Conservation (phyloP, 2,797 vertebrate species). For the Acrocephalus scirpaceus region DNA sequence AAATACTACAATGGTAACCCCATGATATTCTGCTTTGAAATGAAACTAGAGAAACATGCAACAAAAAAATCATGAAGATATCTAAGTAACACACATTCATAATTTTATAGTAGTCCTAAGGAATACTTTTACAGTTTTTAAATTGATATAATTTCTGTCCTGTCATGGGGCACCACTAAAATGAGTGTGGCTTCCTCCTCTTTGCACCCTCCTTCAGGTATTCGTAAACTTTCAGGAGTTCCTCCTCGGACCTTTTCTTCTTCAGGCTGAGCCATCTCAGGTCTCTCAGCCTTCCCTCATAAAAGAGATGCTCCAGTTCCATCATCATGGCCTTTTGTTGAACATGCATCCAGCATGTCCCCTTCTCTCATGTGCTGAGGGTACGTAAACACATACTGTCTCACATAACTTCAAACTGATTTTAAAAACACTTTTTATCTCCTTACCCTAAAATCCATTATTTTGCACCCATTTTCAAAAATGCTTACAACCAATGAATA, state of each 20-base stretch:
- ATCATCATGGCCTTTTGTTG: neutral
- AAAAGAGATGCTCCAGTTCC: neutral
- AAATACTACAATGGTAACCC: neutral
- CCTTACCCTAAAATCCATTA: fast-evolving
- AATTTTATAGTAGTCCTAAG: neutral
- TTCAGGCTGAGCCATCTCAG: neutral
- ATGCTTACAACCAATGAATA: neutral
- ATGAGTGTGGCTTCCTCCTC: neutral
- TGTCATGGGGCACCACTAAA: neutral
- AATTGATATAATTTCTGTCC: neutral
- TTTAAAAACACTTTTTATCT: neutral
- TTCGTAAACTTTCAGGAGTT: neutral
- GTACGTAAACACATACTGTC: fast-evolving
- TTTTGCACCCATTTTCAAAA: neutral
- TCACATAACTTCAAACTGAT: neutral
- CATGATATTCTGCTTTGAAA: neutral
- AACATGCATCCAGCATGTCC: neutral
- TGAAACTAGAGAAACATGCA: neutral
- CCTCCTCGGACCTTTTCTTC: neutral
- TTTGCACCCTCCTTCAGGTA: neutral
- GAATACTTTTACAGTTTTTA: neutral
- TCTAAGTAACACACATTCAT: neutral
- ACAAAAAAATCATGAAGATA: neutral
- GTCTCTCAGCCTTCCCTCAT: neutral
- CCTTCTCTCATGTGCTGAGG: neutral